Evolutionary conservation across 2,797 vertebrate genomes (phyloP), one percentile per base, ranked within the genome.

Genomic region (Atherinosoma microstoma): DNA sequence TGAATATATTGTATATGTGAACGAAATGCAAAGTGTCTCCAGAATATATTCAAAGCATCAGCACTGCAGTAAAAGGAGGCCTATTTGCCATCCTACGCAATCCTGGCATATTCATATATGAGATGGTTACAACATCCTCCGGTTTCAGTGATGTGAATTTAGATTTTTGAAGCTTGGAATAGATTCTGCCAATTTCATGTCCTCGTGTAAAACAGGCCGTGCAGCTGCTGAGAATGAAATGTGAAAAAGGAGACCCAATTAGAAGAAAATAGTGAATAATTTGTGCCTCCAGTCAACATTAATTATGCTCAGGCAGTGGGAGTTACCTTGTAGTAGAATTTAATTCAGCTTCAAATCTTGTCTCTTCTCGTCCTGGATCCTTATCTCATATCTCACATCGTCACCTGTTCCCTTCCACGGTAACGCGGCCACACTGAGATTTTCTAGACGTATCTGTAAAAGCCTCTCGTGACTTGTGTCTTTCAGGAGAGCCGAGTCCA

Each of bases 401-500:
- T 65, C 88, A 88, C 82, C 87, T 92, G 86, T 75, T 86, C 67
- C 57, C 47, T 63, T 69, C 42, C 60, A 54, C 53, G 53, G 54
- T 27, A 80, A 66, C n/a, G 18, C 66, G 2, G 64, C 9, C 27
- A 40, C 36, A 20, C 62, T 56, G 27, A 54, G 9, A 53, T 2
- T 9, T 49, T 6, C 24, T 2, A 27, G 32, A 67, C 59, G 9
- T 42, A 49, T 58, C 83, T 67, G 80, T 78, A 75, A 6, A 71
- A 38, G 30, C 58, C 42, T 12, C 30, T 32, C 20, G 62, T 15
- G 18, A 13, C 12, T 0, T 58, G 15, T 78, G 1, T 72, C 64
- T 68, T 74, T 15, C 89, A 99, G 98, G 98, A 87, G 98, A 99
- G 70, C 98, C 98, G 8, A 99, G 97, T 74, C 97, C 98, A 0